Base-by-base conservation (phyloP, 2,113 vertebrate species). In the Pseudopipra pipra region DNA sequence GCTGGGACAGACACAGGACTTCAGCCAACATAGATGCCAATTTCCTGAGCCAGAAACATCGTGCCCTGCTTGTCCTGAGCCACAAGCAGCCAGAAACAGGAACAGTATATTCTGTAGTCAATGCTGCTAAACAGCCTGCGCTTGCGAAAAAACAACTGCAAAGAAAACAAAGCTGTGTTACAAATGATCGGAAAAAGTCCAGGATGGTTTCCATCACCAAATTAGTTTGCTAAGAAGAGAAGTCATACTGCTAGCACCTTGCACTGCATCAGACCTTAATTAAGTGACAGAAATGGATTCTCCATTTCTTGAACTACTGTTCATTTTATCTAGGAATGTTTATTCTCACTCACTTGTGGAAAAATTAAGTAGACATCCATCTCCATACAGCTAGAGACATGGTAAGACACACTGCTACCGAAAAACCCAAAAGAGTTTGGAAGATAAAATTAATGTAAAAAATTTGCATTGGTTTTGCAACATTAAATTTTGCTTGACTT, bases 1-100 rank as follows among this genome's bases (percentile, higher is more conserved):
- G 39, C 56, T 80, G 76, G 79, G 88, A 81, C 59, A 63, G 4
- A 82, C 0, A 0, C 54, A 58, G 87, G 22, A 49, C n/a, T 61
- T n/a, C 13, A 5, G 89, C 75, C 75, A 77, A 31, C 0, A 1
- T 0, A 77, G 78, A 76, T 54, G 83, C 55, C 76, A 63, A 19
- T 81, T 93, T 84, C 84, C 86, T 55, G 83, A 88, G 51, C 76
- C 90, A 92, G 78, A 87, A 93, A 52, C 55, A 73, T 24, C 14
- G 2, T 9, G 79, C 67, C 58, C 78, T 51, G 62, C 74, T 65
- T 16, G 47, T 58, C 75, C n/a, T 16, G 23, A 78, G 63, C 66
- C 66, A 63, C 78, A 47, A 24, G 83, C 67, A 76, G 93, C 24
- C 93, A 89, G 35, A 55, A 90, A 66, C 33, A 52, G 54, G 18